Conservation (phyloP, 2,113 vertebrate species). For the Sterrhoptilus dennistouni region DNA sequence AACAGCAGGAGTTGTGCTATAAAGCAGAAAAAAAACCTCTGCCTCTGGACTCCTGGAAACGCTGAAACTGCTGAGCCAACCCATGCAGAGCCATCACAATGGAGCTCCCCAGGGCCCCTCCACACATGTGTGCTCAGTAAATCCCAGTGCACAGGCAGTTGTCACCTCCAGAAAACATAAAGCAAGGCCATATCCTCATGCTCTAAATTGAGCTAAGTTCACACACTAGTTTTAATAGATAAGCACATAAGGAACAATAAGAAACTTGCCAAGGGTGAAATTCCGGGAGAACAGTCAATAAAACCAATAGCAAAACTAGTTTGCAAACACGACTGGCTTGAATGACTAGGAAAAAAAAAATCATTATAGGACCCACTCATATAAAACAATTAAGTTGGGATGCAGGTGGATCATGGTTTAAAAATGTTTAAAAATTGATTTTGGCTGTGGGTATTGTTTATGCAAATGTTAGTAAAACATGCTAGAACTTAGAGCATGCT, state of each 20-base stretch:
- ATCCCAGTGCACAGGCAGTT: not conserved
- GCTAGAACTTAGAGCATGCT: not conserved
- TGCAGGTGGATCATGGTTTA: not conserved
- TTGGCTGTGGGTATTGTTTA: not conserved
- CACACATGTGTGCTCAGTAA: rapidly evolving
- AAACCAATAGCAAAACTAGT: not conserved
- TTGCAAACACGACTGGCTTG: not conserved
- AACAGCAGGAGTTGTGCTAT: not conserved
- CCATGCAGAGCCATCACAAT: rapidly evolving
- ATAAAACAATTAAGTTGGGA: not conserved
- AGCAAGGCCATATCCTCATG: not conserved
- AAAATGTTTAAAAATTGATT: not conserved
- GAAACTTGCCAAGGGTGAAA: not conserved
- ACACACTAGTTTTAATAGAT: not conserved
- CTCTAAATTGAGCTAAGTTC: not conserved
- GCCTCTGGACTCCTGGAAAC: not conserved
- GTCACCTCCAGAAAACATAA: not conserved
- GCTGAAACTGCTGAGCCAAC: not conserved
- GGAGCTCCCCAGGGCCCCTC: not conserved
- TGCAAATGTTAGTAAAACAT: not conserved
- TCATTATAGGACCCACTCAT: not conserved
- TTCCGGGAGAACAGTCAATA: not conserved
- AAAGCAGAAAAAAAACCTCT: not conserved
- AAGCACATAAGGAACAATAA: not conserved
- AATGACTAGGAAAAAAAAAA: not conserved